phyloP scores from a whole-genome alignment of 1,140 invertebrate genomes.

The Phocides pigmalion region DNA sequence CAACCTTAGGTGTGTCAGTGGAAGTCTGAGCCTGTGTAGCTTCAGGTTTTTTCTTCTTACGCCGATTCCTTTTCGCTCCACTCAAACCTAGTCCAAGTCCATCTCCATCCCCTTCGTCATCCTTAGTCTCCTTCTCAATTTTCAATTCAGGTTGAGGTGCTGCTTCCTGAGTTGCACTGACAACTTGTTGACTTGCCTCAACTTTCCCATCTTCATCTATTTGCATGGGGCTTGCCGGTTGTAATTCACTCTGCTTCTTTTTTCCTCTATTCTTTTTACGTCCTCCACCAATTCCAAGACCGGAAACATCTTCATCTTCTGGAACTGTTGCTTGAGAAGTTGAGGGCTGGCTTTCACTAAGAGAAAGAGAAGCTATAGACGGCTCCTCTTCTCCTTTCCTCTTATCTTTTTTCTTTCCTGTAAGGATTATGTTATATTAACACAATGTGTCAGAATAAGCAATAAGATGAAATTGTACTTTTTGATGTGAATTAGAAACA shows the following conservation, averaged over 20 bases:
- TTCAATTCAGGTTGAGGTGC: neutral
- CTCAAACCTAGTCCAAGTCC: slow-evolving; percentile 42
- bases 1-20: neutral
- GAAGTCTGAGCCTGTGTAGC: neutral
- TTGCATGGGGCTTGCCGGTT: neutral
- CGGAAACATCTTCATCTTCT: slow-evolving; percentile 17
- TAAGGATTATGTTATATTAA: too few relatives aligned
- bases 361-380: slow-evolving; percentile 17
- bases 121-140: slow-evolving; percentile 29
- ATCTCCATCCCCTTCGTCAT: slow-evolving; percentile 49
- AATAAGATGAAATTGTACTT: neutral
- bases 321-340: slow-evolving; percentile 13
- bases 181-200: slow-evolving; percentile 3
- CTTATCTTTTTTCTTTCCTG: slow-evolving; percentile 59
- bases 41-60: slow-evolving; percentile 49
- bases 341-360: slow-evolving; percentile 33
- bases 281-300: slow-evolving; percentile 1
- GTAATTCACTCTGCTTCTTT: slow-evolving; percentile 3
- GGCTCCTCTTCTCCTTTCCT: slow-evolving; percentile 36
- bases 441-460: too few relatives aligned
- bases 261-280: slow-evolving; percentile 1
- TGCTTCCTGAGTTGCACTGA: neutral
- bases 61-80: slow-evolving; percentile 40
- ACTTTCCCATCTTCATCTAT: neutral
- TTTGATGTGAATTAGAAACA: too few relatives aligned